Conservation (phyloP, 2,797 vertebrate species). For the Ispidina lecontei region DNA sequence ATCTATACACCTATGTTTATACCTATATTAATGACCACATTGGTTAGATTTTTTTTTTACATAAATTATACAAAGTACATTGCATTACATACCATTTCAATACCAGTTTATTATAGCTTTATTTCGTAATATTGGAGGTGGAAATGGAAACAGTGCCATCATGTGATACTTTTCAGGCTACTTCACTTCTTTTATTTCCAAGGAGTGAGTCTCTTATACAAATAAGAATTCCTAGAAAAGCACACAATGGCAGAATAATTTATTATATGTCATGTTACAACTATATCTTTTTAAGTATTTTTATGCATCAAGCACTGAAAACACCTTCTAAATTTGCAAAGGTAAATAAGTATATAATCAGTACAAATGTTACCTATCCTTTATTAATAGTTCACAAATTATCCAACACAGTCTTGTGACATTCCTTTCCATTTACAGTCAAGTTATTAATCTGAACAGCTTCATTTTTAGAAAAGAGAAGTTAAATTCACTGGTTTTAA, state of each 20-base stretch:
- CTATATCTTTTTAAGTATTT: neutral
- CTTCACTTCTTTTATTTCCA: constrained; percentile 84
- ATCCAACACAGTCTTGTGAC: neutral
- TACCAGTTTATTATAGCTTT: constrained; percentile 80
- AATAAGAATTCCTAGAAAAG: constrained; percentile 61
- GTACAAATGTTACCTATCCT: neutral
- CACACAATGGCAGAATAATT: neutral
- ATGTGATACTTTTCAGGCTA: constrained; percentile 97
- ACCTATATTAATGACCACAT: constrained; percentile 65
- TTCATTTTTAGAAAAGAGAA: constrained; percentile 29
- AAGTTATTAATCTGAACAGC: constrained; percentile 28
- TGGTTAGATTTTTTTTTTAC: constrained; percentile 76
- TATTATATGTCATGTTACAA: constrained; percentile 7
- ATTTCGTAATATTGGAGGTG: constrained; percentile 84
- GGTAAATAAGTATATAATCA: neutral
- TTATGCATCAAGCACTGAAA: constrained; percentile 22
- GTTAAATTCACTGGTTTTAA: constrained; percentile 53
- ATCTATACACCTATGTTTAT: constrained; percentile 65
- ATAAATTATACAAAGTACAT: constrained; percentile 76
- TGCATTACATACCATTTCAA: constrained; percentile 75
- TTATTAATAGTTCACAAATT: constrained; percentile 29
- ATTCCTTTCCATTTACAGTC: constrained; percentile 34
- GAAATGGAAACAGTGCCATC: constrained; percentile 99
- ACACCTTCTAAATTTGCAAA: constrained; percentile 40
- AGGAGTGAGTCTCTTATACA: constrained; percentile 64